A percentile compares a stretch with the other conserved stretches of the same genome.
Evolutionary conservation across 2,113 vertebrate genomes (phyloP).

Genomic region (Eptesicus fuscus): DNA sequence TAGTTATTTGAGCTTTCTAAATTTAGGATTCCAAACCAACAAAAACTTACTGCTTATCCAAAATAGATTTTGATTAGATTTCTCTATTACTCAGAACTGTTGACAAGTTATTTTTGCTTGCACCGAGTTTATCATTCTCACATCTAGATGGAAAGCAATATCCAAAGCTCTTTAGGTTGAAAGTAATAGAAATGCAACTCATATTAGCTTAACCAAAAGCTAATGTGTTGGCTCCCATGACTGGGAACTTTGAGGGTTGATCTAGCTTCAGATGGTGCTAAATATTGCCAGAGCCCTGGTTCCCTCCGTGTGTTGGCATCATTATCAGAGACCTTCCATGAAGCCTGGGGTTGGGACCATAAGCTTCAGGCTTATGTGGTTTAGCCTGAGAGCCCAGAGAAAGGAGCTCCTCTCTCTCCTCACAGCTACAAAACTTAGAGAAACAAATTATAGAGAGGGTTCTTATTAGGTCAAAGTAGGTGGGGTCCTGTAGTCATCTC

Average conservation of each 20-base stretch:
- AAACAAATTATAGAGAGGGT: background rate
- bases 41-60: constrained; percentile 44
- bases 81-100: constrained; percentile 30
- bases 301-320: background rate
- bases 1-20: constrained; percentile 58
- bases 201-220: constrained; percentile 28
- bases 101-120: constrained; percentile 14
- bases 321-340: background rate
- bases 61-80: constrained; percentile 41
- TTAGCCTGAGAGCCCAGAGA: background rate
- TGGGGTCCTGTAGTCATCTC: background rate
- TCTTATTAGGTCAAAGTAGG: background rate
- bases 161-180: constrained; percentile 10
- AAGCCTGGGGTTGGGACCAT: background rate
- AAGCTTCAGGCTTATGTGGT: background rate
- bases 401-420: background rate
- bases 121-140: background rate
- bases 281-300: background rate
- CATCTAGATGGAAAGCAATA: background rate
- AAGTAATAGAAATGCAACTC: background rate
- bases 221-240: background rate
- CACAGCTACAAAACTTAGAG: background rate
- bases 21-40: constrained; percentile 58
- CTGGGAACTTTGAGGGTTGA: background rate
- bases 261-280: background rate